Evolutionary conservation across 1,140 invertebrate genomes (phyloP), one percentile per base, ranked within the genome.

Genomic region (Scaptodrosophila lebanonensis): DNA sequence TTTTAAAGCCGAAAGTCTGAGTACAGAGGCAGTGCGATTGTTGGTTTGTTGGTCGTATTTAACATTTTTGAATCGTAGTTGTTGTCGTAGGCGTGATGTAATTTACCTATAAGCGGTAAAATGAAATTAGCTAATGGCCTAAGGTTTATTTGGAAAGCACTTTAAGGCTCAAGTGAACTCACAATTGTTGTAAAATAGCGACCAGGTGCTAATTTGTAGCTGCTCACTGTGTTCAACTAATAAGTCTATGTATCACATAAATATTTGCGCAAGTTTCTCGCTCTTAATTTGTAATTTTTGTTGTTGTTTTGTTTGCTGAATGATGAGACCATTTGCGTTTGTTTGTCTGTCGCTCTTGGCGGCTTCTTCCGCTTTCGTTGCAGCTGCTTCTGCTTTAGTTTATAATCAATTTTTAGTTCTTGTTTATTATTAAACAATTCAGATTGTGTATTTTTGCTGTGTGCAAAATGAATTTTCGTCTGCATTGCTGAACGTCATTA

Each of bases 71-170:
- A 47, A 38, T 59, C 40, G 39, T 40, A 27, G 36, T 52, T 35
- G 13, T 35, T 58, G 64, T 50, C 47, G 75, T 79, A 73, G 73
- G 73, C 73, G 75, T 79, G 73, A 79, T 79, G 73, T 79, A 79
- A 79, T 79, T 79, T 82, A 60, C 73, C 44, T 79, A 79, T 69
- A 79, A 56, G 49, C 75, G 68, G 68, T 82, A 68, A 79, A 79
- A 69, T 66, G 72, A 79, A 66, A 68, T 56, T 35, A 39, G 22
- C 22, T 25, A 25, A 25, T 25, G 8, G 22, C 22, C 8, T 25
- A 25, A 25, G 22, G 3, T 3, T 4, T 4, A 3, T 25, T 25
- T 25, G 22, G 22, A 25, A 25, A 25, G 22, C 22, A 8, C 22
- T 25, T 25, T 8, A 25, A 25, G n/a, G 3, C 22, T 25, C 3